Conservation (phyloP, 1,140 invertebrate species). For the Trissolcus basalis region DNA sequence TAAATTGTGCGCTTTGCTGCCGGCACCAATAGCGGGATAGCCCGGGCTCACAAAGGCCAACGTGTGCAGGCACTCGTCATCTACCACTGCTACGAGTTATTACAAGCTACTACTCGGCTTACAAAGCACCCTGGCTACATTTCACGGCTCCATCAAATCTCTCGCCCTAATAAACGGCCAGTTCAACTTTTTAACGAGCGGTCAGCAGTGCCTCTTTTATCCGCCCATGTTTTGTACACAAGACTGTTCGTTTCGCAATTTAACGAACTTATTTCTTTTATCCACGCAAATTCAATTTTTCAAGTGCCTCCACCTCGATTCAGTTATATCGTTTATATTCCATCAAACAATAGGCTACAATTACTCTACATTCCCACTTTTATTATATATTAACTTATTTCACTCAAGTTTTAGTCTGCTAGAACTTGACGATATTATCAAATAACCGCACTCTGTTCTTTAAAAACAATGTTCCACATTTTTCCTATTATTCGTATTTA, state of each 20-base stretch:
- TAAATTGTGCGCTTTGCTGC: constrained; percentile 40
- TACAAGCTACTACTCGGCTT: constrained; percentile 53
- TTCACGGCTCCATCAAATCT: constrained; percentile 61
- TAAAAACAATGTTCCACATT: no score
- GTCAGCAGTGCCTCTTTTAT: constrained; percentile 53
- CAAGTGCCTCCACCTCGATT: constrained; percentile 3
- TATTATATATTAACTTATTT: constrained; percentile 30
- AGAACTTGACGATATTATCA: no score
- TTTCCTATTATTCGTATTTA: no score
- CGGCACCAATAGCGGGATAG: constrained; percentile 41
- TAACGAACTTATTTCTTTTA: constrained; percentile 50
- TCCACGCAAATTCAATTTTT: constrained; percentile 36
- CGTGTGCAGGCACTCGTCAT: constrained; percentile 35
- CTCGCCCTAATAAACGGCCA: constrained; percentile 58
- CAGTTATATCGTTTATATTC: constrained; percentile 42
- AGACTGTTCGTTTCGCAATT: constrained; percentile 51
- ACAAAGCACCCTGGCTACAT: constrained; percentile 60
- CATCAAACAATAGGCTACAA: constrained; percentile 51
- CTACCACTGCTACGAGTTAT: constrained; percentile 50
- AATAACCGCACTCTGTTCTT: no score
- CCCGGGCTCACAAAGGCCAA: constrained; percentile 37
- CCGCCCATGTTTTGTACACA: constrained; percentile 49
- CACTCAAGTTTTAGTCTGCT: no score
- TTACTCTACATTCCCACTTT: constrained; percentile 41
- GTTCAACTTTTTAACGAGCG: constrained; percentile 67